phyloP scores from a whole-genome alignment of 92 coral and sea anemone species.

The Phenganax subtilis region DNA sequence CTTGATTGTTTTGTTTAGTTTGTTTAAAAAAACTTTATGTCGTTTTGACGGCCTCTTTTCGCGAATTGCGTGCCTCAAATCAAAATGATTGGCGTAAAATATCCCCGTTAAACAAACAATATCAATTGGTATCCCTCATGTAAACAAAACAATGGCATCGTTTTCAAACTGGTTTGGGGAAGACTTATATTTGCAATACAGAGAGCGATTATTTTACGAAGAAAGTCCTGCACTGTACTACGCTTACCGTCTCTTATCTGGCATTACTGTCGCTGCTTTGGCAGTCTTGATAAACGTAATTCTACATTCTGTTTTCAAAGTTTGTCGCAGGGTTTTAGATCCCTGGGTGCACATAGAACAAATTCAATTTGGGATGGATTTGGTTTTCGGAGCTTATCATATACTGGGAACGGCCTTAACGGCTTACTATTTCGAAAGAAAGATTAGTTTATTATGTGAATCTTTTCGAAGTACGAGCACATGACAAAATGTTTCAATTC shows the following conservation, averaged over 20 bases:
- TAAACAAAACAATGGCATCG: constrained; percentile 14
- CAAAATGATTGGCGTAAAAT: neutral
- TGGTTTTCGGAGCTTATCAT: constrained; percentile 28
- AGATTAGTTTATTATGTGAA: constrained; percentile 33
- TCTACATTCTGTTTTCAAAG: constrained; percentile 24
- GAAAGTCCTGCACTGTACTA: constrained; percentile 29
- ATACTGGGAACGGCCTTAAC: constrained; percentile 23
- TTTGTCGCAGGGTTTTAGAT: constrained; percentile 13
- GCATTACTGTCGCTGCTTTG: constrained; percentile 18
- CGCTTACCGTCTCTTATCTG: constrained; percentile 28
- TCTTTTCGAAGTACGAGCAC: constrained; percentile 10
- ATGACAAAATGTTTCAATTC: neutral
- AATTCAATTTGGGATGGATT: constrained; percentile 36
- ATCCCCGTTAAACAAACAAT: neutral
- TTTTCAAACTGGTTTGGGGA: constrained; percentile 39
- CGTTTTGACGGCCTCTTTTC: no score
- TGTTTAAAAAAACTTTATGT: no score
- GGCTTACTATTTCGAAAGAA: constrained; percentile 32
- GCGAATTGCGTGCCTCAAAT: no score
- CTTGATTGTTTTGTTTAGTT: no score
- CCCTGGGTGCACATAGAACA: constrained; percentile 39
- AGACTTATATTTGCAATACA: constrained; percentile 35
- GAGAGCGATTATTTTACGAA: constrained; percentile 34
- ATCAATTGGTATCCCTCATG: neutral
- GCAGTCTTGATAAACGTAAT: constrained; percentile 28